A percentile compares a stretch with the other conserved stretches of the same genome.
phyloP scores from a whole-genome alignment of 2,888 invertebrate genomes.

The Acronicta alni region DNA sequence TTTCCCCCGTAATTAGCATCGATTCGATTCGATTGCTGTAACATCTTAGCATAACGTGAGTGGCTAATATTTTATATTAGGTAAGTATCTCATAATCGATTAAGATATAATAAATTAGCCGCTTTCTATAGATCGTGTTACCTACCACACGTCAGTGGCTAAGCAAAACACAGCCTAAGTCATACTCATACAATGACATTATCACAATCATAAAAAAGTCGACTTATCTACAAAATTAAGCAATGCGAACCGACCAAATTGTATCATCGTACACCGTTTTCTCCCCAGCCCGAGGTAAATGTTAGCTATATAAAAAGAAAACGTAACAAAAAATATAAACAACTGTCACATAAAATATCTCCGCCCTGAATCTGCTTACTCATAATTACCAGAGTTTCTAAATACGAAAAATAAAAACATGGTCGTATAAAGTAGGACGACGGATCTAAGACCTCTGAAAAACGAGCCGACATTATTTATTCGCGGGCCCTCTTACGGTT shows the following conservation, averaged over 20 bases:
- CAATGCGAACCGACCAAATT: constrained; percentile 6
- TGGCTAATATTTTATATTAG: no score
- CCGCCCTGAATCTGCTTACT: constrained; percentile 73
- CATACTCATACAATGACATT: no score
- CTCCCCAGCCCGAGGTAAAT: constrained; percentile 21
- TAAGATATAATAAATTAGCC: no score
- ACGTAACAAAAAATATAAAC: constrained; percentile 56
- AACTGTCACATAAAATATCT: constrained; percentile 61
- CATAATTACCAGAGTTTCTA: constrained; percentile 83
- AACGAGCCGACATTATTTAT: constrained; percentile 85
- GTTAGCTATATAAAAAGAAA: constrained; percentile 42
- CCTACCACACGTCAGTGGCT: no score
- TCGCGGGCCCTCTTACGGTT: constrained; percentile 79
- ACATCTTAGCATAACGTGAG: no score
- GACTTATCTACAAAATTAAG: constrained; percentile 1
- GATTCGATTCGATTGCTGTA: no score
- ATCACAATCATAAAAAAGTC: background rate
- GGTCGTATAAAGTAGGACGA: constrained; percentile 75
- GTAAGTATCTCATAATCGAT: no score
- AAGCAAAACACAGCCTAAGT: no score
- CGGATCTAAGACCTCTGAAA: constrained; percentile 85
- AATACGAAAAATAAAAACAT: constrained; percentile 81
- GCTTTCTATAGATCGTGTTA: no score
- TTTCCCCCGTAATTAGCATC: no score
- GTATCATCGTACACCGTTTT: constrained; percentile 3